Evolutionary conservation across 2,113 vertebrate species (phyloP).

Genomic region (Trinectes maculatus): DNA sequence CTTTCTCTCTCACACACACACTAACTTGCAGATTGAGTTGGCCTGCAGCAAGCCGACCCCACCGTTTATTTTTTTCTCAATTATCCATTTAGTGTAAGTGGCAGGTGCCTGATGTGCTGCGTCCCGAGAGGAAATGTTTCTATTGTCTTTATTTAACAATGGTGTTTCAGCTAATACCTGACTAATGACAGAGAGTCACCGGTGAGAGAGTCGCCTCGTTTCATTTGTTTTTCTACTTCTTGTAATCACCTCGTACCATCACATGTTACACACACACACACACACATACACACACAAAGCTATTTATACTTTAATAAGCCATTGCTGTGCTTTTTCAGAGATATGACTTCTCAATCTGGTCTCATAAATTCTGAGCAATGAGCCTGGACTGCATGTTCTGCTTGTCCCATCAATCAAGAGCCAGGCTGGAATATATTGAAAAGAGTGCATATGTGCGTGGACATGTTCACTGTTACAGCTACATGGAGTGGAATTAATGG

Average conservation of each 20-base stretch:
- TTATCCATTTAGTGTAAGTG: slow-evolving; percentile 82
- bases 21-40: slow-evolving; percentile 61
- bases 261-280: slow-evolving; percentile 3
- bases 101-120: slow-evolving; percentile 74
- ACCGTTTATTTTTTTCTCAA: slow-evolving; percentile 83
- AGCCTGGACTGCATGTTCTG: slow-evolving; percentile 1
- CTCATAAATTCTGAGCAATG: slow-evolving; percentile 7
- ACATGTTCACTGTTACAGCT: slow-evolving; percentile 16
- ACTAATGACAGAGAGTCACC: slow-evolving; percentile 52
- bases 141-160: slow-evolving; percentile 67
- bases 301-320: slow-evolving; percentile 17
- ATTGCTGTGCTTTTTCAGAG: background rate
- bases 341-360: background rate
- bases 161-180: slow-evolving; percentile 70
- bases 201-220: slow-evolving; percentile 4
- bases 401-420: background rate
- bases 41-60: slow-evolving; percentile 62
- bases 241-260: slow-evolving; percentile 31
- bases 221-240: slow-evolving; percentile 46
- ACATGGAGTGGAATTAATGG: slow-evolving; percentile 7
- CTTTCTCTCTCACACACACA: slow-evolving; percentile 50
- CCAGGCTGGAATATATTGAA: slow-evolving; percentile 16
- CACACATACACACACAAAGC: background rate
- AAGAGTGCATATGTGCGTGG: background rate
- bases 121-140: slow-evolving; percentile 75